Conservation (phyloP, 2,113 vertebrate species). For the Ctenomys sociabilis region DNA sequence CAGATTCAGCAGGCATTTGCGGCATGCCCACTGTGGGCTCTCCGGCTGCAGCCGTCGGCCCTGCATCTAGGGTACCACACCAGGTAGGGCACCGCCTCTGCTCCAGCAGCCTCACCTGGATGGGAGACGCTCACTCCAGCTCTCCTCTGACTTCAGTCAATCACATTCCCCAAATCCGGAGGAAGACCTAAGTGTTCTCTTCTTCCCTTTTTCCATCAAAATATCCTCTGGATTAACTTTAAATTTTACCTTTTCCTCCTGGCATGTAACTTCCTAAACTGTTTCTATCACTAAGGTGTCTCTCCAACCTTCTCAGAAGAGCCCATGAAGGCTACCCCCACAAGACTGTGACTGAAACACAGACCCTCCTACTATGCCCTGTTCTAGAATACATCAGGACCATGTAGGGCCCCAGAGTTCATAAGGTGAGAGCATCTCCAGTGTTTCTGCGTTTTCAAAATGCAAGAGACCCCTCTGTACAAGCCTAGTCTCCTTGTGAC, state of each 20-base stretch:
- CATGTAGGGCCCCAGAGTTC: background rate
- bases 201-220: background rate
- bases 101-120: no score
- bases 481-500: background rate
- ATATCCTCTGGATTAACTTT: background rate
- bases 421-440: background rate
- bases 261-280: no score
- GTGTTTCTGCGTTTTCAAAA: background rate
- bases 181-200: fast-evolving
- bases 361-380: background rate
- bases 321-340: background rate
- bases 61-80: background rate
- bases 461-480: fast-evolving
- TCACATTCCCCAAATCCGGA: background rate
- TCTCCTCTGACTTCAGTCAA: no score
- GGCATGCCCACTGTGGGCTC: fast-evolving
- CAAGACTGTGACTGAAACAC: background rate
- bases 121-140: no score
- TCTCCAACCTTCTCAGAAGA: no score
- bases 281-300: background rate
- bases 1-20: fast-evolving
- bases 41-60: fast-evolving
- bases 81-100: background rate
- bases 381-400: background rate
- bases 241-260: fast-evolving